Evolutionary conservation across 1,140 invertebrate species (phyloP).

Genomic region (Babylonia areolata): DNA sequence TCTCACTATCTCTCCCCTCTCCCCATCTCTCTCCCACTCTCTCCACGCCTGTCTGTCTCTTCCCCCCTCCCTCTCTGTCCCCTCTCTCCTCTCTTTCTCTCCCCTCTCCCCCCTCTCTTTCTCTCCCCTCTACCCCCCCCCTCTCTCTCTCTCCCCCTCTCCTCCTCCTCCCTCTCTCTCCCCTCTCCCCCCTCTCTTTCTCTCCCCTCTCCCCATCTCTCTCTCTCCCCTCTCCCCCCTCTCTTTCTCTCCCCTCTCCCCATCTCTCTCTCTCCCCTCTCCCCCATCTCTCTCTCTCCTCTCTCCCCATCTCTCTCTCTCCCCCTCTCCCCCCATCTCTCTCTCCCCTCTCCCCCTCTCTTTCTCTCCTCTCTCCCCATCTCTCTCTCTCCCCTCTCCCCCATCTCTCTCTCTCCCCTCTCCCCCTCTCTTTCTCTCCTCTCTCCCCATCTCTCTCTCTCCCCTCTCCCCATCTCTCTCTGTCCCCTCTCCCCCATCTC

Average conservation of each 20-base stretch:
- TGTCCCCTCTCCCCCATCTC: not conserved
- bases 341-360: not conserved
- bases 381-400: not conserved
- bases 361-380: not conserved
- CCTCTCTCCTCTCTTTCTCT: not conserved
- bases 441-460: not conserved
- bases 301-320: not conserved
- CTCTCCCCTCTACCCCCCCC: slow-evolving; percentile 20
- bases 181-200: not conserved
- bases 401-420: not conserved
- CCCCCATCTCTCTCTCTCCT: not conserved
- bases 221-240: not conserved
- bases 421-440: not conserved
- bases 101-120: slow-evolving; percentile 17
- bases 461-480: not conserved
- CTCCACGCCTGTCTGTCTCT: not conserved
- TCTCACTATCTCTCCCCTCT: slow-evolving; percentile 4
- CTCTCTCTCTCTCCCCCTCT: slow-evolving; percentile 5
- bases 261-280: not conserved
- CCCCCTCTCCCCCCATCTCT: not conserved
- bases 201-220: not conserved
- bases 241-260: not conserved
- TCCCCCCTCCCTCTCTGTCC: slow-evolving; percentile 1
- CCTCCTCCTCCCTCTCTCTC: slow-evolving; percentile 12
- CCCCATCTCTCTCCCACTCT: slow-evolving; percentile 30